Evolutionary conservation across 2,888 invertebrate species (phyloP), one percentile per base, ranked within the genome.

Genomic region (Lissonota sp.): DNA sequence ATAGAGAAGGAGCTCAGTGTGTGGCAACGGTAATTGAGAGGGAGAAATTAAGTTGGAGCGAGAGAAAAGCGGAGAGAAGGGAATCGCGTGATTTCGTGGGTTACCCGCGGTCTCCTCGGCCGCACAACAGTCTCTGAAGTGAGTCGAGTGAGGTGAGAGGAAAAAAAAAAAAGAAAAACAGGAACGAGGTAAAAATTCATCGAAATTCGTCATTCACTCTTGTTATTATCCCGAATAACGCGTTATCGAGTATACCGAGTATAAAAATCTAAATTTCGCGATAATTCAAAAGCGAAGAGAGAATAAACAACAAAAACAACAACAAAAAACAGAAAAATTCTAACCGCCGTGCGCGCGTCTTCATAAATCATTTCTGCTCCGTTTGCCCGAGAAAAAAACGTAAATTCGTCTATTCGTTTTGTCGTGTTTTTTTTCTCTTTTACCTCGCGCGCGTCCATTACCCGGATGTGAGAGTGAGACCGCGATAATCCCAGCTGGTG

Each of bases 261-360:
- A 51, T 39, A 62, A 53, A n/a, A 44, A 46, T 63, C 63, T 37
- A 44, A 7, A 8, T 39, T 14, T 14, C 14, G 4, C 14, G 37
- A 63, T n/a, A 58, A 37, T 51, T 51, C 49, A 12, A 14, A 53
- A 12, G 10, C 16, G 63, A 66, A 69, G 72, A 55, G 46, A 60
- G 10, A 57, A 60, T 46, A 12, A 40, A 12, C 42, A 14, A 44
- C 16, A 73, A 51, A 55, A 70, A 49, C 6, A 5, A 72, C 1
- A 42, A n/a, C 16, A 7, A 69, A 62, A 46, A 49, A 46, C 44
- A 53, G 12, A 39, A 57, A 69, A 16, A 10, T 69, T 44, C 5
- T 10, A 60, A 71, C 66, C 39, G 49, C 69, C 57, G 58, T 51
- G 67, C 53, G 60, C 78, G 74, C 74, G 81, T 82, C 71, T 71